These are phyloP conservation scores for Helobdella robusta DNA, from an alignment of 2,888 invertebrate genomes.

Conservation along the genomic window DNA sequence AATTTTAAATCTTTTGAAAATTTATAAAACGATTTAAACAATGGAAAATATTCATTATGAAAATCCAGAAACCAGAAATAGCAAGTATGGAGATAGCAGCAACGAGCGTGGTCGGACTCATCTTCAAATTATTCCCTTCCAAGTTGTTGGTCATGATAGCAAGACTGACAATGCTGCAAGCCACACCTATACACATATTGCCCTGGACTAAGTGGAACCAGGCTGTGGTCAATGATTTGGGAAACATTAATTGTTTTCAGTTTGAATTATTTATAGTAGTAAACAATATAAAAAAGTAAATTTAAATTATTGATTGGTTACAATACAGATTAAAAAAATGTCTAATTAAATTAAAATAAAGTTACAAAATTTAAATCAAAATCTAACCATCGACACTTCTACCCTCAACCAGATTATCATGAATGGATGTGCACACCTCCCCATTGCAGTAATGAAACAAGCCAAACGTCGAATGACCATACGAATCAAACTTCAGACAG, in stretches of 20 bases:
- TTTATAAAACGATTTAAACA: too few relatives aligned
- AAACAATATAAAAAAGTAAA: background rate
- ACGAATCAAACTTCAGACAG: slow-evolving; percentile 25
- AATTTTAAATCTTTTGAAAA: too few relatives aligned
- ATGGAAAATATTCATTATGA: too few relatives aligned
- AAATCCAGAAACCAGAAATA: slow-evolving; percentile 28
- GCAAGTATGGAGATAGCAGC: slow-evolving; percentile 26
- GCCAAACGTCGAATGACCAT: slow-evolving; percentile 29
- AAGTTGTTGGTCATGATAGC: slow-evolving; percentile 27
- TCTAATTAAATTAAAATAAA: background rate
- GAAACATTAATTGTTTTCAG: background rate
- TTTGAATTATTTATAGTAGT: background rate
- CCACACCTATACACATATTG: slow-evolving; percentile 30
- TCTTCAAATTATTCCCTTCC: slow-evolving; percentile 26
- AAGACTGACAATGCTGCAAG: slow-evolving; percentile 28
- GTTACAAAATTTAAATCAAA: background rate
- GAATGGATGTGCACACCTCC: slow-evolving; percentile 32
- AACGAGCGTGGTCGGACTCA: slow-evolving; percentile 26
- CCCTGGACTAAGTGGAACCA: slow-evolving; percentile 33
- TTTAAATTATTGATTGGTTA: too few relatives aligned
- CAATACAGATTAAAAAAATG: background rate
- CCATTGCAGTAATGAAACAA: slow-evolving; percentile 32
- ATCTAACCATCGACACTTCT: slow-evolving; percentile 30
- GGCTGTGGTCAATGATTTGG: slow-evolving; percentile 19
- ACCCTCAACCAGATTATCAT: slow-evolving; percentile 32